phyloP scores from a whole-genome alignment of 2,797 vertebrate genomes.

The Cyclura pinguis region DNA sequence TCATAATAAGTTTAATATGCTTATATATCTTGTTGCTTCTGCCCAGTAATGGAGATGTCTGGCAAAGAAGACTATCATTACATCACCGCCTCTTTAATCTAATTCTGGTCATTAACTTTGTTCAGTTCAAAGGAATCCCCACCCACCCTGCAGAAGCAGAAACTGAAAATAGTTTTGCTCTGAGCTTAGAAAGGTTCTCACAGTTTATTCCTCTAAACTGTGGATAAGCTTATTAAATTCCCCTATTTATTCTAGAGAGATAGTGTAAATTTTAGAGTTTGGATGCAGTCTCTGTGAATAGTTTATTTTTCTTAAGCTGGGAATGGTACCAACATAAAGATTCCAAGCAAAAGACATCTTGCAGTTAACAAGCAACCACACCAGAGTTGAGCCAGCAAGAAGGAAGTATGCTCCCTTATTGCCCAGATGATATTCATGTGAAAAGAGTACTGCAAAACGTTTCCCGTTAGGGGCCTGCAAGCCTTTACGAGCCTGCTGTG shows the following conservation, averaged over 20 bases:
- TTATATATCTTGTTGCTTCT: not conserved
- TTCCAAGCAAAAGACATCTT: conserved; percentile 1
- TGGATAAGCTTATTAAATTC: not conserved
- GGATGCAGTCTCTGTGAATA: not conserved
- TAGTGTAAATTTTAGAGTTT: not conserved
- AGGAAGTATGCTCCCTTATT: not conserved
- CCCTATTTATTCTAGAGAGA: not conserved
- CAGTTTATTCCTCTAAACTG: not conserved
- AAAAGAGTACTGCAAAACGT: not conserved
- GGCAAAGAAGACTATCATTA: not conserved
- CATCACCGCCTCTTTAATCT: not conserved
- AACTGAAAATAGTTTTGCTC: not conserved
- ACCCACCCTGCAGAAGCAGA: not conserved
- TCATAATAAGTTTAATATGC: not conserved
- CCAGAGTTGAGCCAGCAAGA: not conserved
- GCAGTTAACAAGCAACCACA: not conserved
- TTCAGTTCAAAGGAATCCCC: not conserved
- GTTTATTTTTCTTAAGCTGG: conserved; percentile 1
- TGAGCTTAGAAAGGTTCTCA: not conserved
- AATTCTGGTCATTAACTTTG: not conserved
- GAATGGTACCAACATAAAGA: conserved; percentile 8
- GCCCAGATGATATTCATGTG: not conserved
- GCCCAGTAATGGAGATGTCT: not conserved
- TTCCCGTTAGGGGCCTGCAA: not conserved
- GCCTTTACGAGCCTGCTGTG: not conserved